Conservation (phyloP, 2,888 invertebrate genomes). For the Pyrochroa serraticornis region DNA sequence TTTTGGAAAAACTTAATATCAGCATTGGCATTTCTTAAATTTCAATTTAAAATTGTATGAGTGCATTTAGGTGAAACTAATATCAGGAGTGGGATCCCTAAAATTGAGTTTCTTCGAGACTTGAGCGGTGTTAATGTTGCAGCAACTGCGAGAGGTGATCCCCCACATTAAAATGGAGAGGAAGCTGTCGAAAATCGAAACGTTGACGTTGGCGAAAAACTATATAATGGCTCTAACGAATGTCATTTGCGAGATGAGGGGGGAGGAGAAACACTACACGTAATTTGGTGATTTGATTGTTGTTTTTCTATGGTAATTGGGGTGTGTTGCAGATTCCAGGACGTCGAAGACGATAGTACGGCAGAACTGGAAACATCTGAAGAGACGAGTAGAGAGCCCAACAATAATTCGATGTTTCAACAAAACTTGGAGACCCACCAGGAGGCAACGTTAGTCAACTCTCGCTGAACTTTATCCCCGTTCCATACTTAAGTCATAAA, state of each 20-base stretch:
- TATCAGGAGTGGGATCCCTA: too few species aligned
- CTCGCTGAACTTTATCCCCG: constrained; percentile 34
- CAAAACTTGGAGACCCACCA: constrained; percentile 60
- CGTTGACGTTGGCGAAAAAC: constrained; percentile 79
- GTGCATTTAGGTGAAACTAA: too few species aligned
- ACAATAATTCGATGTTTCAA: constrained; percentile 64
- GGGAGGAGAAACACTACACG: constrained; percentile 72
- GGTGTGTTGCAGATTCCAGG: constrained; percentile 54
- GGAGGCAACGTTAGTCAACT: constrained; percentile 49
- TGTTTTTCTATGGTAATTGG: not conserved
- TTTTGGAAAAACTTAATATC: too few species aligned
- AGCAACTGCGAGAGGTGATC: constrained; percentile 78
- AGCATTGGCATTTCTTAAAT: too few species aligned
- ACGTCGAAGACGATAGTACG: constrained; percentile 54
- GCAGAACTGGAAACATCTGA: constrained; percentile 50
- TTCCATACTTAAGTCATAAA: not conserved
- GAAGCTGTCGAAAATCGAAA: constrained; percentile 80
- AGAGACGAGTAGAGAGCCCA: constrained; percentile 55
- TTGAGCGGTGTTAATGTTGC: constrained; percentile 38
- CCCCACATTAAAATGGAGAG: constrained; percentile 80
- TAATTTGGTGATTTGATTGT: constrained; percentile 50
- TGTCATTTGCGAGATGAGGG: constrained; percentile 78
- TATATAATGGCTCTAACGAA: constrained; percentile 83
- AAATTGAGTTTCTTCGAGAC: too few species aligned
- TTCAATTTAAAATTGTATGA: too few species aligned